Percentiles rank a stretch among this genome's conserved stretches.
phyloP scores from a whole-genome alignment of 1,140 invertebrate genomes.

The Drosophila santomea region DNA sequence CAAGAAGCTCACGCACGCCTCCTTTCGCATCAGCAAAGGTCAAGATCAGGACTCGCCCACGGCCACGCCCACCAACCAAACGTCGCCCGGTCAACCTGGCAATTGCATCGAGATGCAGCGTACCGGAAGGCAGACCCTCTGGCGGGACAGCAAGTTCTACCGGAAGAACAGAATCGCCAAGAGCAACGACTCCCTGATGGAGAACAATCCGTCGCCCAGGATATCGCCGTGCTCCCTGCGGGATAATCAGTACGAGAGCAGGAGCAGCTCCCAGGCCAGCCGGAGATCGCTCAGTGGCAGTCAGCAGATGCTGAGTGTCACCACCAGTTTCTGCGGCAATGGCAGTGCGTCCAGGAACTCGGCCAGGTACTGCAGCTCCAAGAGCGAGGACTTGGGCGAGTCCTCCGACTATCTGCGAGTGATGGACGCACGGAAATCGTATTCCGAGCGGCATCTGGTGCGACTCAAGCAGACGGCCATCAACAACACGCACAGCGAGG shows the following conservation, averaged over 20 bases:
- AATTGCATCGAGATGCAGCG: conserved; percentile 69
- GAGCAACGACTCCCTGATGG: conserved; percentile 82
- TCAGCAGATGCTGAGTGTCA: conserved; percentile 72
- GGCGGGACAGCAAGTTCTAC: conserved; percentile 84
- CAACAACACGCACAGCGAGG: conserved; percentile 77
- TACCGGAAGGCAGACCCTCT: conserved; percentile 70
- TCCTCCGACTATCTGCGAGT: conserved; percentile 72
- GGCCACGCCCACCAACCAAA: conserved; percentile 41
- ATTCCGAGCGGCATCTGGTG: conserved; percentile 80
- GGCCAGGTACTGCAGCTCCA: conserved; percentile 78
- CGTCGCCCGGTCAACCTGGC: conserved; percentile 51
- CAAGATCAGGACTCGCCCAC: conserved; percentile 55
- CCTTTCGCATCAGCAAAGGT: conserved; percentile 81
- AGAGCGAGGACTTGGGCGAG: conserved; percentile 79
- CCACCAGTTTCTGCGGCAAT: conserved; percentile 75
- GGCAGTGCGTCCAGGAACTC: conserved; percentile 19
- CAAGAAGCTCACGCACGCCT: conserved; percentile 82
- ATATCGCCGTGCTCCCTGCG: conserved; percentile 76
- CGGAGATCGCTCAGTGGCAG: conserved; percentile 67
- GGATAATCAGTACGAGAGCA: conserved; percentile 79
- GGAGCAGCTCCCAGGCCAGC: conserved; percentile 70
- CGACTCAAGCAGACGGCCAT: conserved; percentile 83
- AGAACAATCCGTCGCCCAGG: conserved; percentile 73
- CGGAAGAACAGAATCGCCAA: conserved; percentile 84
- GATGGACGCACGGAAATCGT: conserved; percentile 81